Percentiles rank a stretch among this genome's conserved stretches.
Conservation (phyloP, 2,797 vertebrate genomes). For the Lateolabrax maculatus region DNA sequence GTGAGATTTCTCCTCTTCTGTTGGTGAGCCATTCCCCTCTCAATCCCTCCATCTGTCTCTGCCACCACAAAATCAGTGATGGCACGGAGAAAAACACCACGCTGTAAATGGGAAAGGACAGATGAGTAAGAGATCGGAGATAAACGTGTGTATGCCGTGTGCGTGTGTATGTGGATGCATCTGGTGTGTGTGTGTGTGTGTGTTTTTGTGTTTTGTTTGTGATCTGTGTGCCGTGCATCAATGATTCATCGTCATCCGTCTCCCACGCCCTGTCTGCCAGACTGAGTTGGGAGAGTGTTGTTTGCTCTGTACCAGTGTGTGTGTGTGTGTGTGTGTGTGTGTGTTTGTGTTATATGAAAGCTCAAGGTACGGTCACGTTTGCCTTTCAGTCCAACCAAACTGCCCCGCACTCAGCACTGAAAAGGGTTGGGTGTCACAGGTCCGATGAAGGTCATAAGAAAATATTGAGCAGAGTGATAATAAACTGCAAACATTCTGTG, state of each 20-base stretch:
- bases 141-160: conserved; percentile 31
- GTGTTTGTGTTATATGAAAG: conserved; percentile 17
- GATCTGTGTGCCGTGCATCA: conserved; percentile 66
- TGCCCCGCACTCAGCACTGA: background rate
- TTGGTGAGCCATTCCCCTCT: conserved; percentile 50
- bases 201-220: conserved; percentile 55
- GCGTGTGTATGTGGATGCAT: conserved; percentile 25
- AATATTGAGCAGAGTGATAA: background rate
- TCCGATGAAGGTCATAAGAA: conserved; percentile 3
- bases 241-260: conserved; percentile 65
- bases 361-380: conserved; percentile 28
- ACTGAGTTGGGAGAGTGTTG: conserved; percentile 44
- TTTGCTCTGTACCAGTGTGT: conserved; percentile 31
- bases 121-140: conserved; percentile 57
- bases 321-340: conserved; percentile 13
- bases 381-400: conserved; percentile 1
- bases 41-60: conserved; percentile 73
- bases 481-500: conserved; percentile 13
- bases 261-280: conserved; percentile 72
- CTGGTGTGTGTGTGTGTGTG: conserved; percentile 22
- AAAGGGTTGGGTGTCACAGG: background rate
- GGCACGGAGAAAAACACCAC: conserved; percentile 45
- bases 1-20: conserved; percentile 43
- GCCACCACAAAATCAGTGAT: conserved; percentile 60
- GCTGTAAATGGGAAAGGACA: conserved; percentile 53